A percentile compares a stretch with the other conserved stretches of the same genome.
Conservation (phyloP, 1,140 invertebrate genomes). For the Zaprionus lachaisei region DNA sequence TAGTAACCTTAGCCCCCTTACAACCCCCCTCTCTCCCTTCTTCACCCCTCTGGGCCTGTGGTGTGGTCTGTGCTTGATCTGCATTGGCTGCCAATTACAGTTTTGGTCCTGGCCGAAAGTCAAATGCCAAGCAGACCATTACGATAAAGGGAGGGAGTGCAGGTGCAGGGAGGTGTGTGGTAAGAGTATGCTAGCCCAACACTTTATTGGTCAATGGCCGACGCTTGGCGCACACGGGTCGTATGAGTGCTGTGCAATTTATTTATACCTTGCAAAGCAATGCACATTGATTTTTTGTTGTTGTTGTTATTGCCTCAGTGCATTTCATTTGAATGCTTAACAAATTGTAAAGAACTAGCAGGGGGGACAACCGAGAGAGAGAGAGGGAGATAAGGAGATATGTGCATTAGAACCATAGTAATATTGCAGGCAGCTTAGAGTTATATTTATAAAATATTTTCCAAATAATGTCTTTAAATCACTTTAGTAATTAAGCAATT, state of each 20-base stretch:
- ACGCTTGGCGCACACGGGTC: conserved; percentile 27
- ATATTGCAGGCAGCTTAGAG: background rate
- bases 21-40: background rate
- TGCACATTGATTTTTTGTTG: conserved; percentile 6
- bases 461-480: too few relatives aligned
- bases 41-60: background rate
- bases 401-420: background rate
- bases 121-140: conserved; percentile 46
- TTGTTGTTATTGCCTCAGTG: background rate
- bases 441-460: background rate
- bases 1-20: conserved; percentile 8
- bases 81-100: conserved; percentile 56
- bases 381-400: background rate
- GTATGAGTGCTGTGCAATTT: conserved; percentile 55
- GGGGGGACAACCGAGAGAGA: too few relatives aligned
- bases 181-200: background rate
- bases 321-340: conserved; percentile 17
- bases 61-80: conserved; percentile 47
- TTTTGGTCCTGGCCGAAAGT: conserved; percentile 42
- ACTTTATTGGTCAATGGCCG: conserved; percentile 33
- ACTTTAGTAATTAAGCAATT: too few relatives aligned
- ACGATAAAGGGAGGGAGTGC: conserved; percentile 1
- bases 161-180: background rate
- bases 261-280: conserved; percentile 29
- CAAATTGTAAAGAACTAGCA: background rate